Evolutionary conservation across 2,797 vertebrate species (phyloP), one percentile per base, ranked within the genome.

Genomic region (Enteromius paludinosus): DNA sequence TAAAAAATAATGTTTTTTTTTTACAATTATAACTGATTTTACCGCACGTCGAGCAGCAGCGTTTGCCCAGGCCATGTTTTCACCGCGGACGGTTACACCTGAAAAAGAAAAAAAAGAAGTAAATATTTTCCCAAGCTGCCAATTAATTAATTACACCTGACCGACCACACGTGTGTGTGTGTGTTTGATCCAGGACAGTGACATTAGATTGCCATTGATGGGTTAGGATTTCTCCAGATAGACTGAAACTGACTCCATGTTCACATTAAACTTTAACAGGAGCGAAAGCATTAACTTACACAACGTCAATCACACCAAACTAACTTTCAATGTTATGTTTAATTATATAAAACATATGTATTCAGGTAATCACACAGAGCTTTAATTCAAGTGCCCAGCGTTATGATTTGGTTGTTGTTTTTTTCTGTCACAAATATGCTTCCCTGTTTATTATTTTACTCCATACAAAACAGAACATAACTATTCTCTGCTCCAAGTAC

Each of bases 181-280:
- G 49, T 41, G 52, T 65, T 17, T 47, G 61, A 59, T 68, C 59
- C 61, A 33, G 71, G 11, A 62, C 62, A 49, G 59, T 59, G 61
- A 43, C 52, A 14, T 82, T 59, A 45, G 79, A 82, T 66, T 54
- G 25, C 75, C 43, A 62, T 33, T 64, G 69, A 64, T 59, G 52
- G 80, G 47, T 72, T 86, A 68, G 30, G 11, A 43, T 86, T 79
- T 45, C 83, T 56, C 18, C 18, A 64, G 14, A 81, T 52, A 59
- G 49, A 82, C 18, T 33, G 61, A 82, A 86, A 78, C 41, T 4
- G 70, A 74, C 75, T 75, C 68, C 28, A 59, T 64, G 72, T 47
- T 52, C 33, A 84, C 80, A 65, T 78, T 5, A 79, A 79, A 41
- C 47, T 82, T 82, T 76, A 70, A 74, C 10, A 71, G 18, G 0